phyloP scores from a whole-genome alignment of 2,888 invertebrate species.

The Tetramorium bicarinatum region DNA sequence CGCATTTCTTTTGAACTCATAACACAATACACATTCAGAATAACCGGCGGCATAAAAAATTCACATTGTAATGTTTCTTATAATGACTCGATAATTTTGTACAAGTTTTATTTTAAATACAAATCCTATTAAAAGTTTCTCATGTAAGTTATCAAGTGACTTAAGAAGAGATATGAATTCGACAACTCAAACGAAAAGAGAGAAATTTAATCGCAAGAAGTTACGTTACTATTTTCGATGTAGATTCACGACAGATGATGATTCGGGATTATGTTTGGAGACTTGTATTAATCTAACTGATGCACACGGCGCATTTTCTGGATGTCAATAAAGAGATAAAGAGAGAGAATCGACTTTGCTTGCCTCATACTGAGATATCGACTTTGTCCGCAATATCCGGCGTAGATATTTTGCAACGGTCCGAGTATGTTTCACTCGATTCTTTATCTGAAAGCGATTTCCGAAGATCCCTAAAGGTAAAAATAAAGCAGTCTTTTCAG shows the following conservation, averaged over 20 bases:
- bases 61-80: background rate
- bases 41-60: background rate
- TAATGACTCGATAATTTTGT: background rate
- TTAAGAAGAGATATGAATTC: background rate
- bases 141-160: background rate
- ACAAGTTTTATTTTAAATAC: background rate
- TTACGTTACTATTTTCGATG: conserved; percentile 27
- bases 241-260: conserved; percentile 30
- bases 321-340: conserved; percentile 70
- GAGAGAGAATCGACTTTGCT: conserved; percentile 53
- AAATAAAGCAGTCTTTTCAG: conserved; percentile 21
- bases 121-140: background rate
- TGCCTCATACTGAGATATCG: conserved; percentile 51
- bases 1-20: background rate
- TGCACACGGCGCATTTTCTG: conserved; percentile 63
- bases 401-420: conserved; percentile 63
- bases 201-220: conserved; percentile 21
- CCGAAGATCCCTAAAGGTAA: conserved; percentile 31
- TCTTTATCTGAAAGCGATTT: conserved; percentile 49
- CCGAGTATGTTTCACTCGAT: conserved; percentile 49
- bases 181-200: background rate
- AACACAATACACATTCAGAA: background rate
- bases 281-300: conserved; percentile 65
- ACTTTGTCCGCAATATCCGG: conserved; percentile 63
- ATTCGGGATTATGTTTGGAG: conserved; percentile 66